A percentile compares a stretch with the other conserved stretches of the same genome.
phyloP scores from a whole-genome alignment of 2,797 vertebrate genomes.

The Trachops cirrhosus region DNA sequence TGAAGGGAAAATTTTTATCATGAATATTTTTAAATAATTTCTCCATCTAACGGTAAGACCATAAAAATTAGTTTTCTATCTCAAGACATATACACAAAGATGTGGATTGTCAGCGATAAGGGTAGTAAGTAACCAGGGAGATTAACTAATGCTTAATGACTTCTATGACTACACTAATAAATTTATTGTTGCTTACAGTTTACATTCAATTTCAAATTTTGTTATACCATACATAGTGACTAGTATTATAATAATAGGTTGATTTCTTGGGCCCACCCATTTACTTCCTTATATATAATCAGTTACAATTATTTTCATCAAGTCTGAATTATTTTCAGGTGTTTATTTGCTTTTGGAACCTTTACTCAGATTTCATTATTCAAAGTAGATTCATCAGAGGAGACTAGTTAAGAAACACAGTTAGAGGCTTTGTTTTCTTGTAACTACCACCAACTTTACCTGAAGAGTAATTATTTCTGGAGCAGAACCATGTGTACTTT shows the following conservation, averaged over 20 bases:
- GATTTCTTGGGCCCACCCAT: not conserved
- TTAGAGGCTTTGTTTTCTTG: not conserved
- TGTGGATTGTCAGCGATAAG: not conserved
- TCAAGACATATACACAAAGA: not conserved
- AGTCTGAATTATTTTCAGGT: not conserved
- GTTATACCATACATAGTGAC: not conserved
- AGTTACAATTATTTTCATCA: not conserved
- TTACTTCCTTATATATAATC: conserved; percentile 12
- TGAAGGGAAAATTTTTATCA: not conserved
- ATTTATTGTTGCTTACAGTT: not conserved
- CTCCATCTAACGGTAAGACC: not conserved
- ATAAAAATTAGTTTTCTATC: not conserved
- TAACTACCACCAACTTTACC: not conserved
- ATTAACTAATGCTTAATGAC: not conserved
- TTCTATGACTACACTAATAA: not conserved
- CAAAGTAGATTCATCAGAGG: not conserved
- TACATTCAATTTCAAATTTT: not conserved
- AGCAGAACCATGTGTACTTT: not conserved
- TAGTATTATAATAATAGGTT: not conserved
- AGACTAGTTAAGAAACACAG: not conserved
- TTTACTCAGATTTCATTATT: not conserved
- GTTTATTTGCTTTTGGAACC: not conserved
- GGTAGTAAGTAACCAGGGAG: not conserved
- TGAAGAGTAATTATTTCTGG: not conserved
- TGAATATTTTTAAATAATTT: conserved; percentile 20